Evolutionary conservation across 2,797 vertebrate species (phyloP).

Genomic region (Pogonophryne albipinna): DNA sequence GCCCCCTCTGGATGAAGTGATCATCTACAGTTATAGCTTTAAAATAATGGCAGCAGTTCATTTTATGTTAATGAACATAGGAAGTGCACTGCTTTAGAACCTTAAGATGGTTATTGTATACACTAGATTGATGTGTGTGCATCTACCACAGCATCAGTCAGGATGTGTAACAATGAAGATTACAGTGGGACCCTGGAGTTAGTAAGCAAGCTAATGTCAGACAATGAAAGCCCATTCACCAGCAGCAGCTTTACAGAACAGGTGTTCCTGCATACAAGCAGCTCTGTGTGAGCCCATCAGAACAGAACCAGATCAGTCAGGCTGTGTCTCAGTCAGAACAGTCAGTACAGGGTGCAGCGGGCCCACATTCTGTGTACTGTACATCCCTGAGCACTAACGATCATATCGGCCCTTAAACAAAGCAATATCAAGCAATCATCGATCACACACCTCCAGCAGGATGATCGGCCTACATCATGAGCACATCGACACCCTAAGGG

Average conservation of each 20-base stretch:
- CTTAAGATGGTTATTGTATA: neutral
- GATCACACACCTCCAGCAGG: conserved; percentile 46
- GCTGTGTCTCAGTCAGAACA: neutral
- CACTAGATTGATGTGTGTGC: neutral
- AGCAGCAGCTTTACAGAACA: conserved; percentile 10
- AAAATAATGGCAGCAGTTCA: neutral
- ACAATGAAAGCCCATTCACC: conserved; percentile 10
- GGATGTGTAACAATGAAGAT: neutral
- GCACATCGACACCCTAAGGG: conserved; percentile 1
- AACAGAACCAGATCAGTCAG: too few relatives aligned
- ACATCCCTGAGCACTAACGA: neutral
- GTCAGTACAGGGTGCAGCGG: neutral
- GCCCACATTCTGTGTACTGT: neutral
- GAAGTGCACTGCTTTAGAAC: neutral
- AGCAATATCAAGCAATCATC: conserved; percentile 20
- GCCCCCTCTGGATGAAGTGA: neutral
- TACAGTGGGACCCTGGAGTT: neutral
- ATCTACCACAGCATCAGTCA: neutral
- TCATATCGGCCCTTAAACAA: conserved; percentile 10
- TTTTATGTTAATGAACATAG: neutral
- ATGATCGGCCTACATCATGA: conserved; percentile 39
- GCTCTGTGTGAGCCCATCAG: neutral
- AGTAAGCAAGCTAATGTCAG: neutral
- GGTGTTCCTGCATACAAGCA: conserved; percentile 11
- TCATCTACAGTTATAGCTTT: neutral